A percentile compares a stretch with the other conserved stretches of the same genome.
These are phyloP conservation scores for Eonycteris spelaea DNA, from an alignment of 2,113 vertebrate genomes.

Conservation along the genomic window DNA sequence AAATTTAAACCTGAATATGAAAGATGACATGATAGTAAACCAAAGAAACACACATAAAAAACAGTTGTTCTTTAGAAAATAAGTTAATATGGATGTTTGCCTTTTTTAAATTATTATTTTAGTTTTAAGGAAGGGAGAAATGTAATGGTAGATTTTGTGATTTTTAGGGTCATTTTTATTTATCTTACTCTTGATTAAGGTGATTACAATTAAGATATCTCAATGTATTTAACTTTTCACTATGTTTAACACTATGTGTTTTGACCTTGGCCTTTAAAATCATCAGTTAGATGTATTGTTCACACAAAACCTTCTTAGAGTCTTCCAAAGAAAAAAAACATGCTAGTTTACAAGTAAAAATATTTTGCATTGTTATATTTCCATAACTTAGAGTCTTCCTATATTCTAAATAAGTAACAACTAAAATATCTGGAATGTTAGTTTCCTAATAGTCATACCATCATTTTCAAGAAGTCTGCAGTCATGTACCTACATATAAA, in stretches of 20 bases:
- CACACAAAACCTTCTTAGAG: not conserved
- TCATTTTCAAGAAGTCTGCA: not conserved
- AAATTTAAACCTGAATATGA: conserved; percentile 35
- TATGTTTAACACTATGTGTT: conserved; percentile 5
- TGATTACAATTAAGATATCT: not conserved
- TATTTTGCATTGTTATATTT: not conserved
- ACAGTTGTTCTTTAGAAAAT: conserved; percentile 9
- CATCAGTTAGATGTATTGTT: not conserved
- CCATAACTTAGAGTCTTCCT: not conserved
- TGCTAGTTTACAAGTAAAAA: not conserved
- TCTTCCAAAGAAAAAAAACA: not conserved
- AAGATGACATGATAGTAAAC: not conserved
- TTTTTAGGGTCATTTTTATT: not conserved
- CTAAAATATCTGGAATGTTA: not conserved
- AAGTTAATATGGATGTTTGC: not conserved
- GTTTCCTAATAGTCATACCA: not conserved
- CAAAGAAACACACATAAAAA: not conserved
- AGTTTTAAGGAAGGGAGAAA: not conserved
- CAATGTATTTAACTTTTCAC: not conserved
- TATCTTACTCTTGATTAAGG: not conserved
- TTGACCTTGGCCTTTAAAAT: conserved; percentile 23
- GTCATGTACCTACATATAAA: not conserved
- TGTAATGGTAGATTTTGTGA: not conserved
- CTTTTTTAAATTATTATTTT: not conserved
- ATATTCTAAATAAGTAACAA: not conserved